Base-by-base conservation (phyloP, 2,113 vertebrate species). In the Archocentrus centrarchus region DNA sequence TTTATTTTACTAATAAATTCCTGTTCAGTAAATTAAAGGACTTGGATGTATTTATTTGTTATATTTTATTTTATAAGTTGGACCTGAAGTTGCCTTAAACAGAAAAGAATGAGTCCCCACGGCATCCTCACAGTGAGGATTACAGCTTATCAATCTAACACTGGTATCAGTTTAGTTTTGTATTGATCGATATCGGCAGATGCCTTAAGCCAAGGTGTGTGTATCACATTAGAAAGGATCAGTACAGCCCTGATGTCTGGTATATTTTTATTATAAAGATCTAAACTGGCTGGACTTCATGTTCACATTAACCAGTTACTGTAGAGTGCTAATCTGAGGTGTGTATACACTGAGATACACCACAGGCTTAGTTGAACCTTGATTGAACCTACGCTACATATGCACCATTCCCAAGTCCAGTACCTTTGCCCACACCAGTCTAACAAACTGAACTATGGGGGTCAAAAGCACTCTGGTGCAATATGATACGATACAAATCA, bases 21-120 rank as follows among this genome's bases (percentile, higher is more conserved):
- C 11, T 39, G 35, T 0, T 63, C 35, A 22, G 20, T 64, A 39
- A 8, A 64, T 1, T 15, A 0, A 64, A 2, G 13, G 1, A 15
- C 0, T 20, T 9, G 37, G 30, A 30, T 3, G 30, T 30, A 30
- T 30, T 30, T 30, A 30, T 30, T 64, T 41, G 37, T 41, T 64
- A 64, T 41, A 15, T 22, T 41, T 64, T 20, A 0, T 41, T 22
- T 64, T 41, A 2, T 15, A 64, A 22, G 0, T 44, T 39, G 13
- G 3, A 14, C 37, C 39, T 66, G 44, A 44, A 66, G 35, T 35
- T 35, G 35, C 35, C 6, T 35, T 35, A 35, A 35, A 35, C 35
- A 7, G 35, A 35, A 7, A 35, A 35, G 35, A 35, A 7, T 35
- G 35, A 35, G 1, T 35, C 30, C 30, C 30, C 30, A 30, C 3